Base-by-base conservation (phyloP, 2,888 invertebrate species). In the Slavum lentiscoides region DNA sequence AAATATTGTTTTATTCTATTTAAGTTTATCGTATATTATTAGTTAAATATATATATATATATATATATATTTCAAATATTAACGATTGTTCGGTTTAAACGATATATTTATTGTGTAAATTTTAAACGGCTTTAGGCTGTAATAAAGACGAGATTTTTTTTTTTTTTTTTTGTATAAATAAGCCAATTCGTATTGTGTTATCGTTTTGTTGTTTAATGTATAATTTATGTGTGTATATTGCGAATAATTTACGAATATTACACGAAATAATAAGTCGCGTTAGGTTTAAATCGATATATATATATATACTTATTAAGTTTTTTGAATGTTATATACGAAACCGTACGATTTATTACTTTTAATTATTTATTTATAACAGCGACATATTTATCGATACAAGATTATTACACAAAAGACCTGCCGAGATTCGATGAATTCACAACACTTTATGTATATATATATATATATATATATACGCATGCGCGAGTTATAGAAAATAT, bases 121-220 rank as follows among this genome's bases (percentile, higher is more conserved):
- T 43, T 49, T 15, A 37, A 62, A 30, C 8, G 17, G 66, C 37
- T 7, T 66, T 74, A 66, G 74, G 55, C 58, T 39, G 30, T 73
- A n/a, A n/a, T n/a, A n/a, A n/a, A n/a, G n/a, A n/a, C n/a, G n/a
- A n/a, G n/a, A n/a, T n/a, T n/a, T n/a, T n/a, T n/a, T n/a, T n/a
- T n/a, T n/a, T n/a, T n/a, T n/a, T n/a, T 66, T 74, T 66, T 74
- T 49, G 55, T 74, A 58, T 66, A 55, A 66, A 74, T 23, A 58
- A 55, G 66, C 66, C 39, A 74, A 74, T 4, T 74, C 66, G n/a
- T 66, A 55, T 74, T 74, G 17, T 74, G 37, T 66, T 74, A 74
- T 66, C 58, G 37, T 66, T 66, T 74, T 66, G 74, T 74, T 74
- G 39, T 74, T 74, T 37, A 64, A 66, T 74, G 11, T 74, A 66